Evolutionary conservation across 2,797 vertebrate genomes (phyloP), one percentile per base, ranked within the genome.

Genomic region (Enteromius viviparus): DNA sequence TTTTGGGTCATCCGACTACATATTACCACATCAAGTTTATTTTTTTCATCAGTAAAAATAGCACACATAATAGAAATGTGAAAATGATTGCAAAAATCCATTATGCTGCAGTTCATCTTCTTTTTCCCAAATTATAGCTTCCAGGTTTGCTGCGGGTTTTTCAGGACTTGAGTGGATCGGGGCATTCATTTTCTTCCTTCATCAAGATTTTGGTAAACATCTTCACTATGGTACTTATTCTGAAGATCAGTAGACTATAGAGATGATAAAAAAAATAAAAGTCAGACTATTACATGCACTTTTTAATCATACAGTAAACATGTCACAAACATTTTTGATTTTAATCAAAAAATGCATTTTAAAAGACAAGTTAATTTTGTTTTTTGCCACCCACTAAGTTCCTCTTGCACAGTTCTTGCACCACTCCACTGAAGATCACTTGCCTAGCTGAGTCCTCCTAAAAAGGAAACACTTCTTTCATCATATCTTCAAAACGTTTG

Each of bases 131-230:
- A 10, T 11, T 0, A 6, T 3, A 45, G n/a, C 17, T 80, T 70
- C n/a, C 15, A 29, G 2, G n/a, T 55, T 79, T 37, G 45, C 10
- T 26, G 37, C 40, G 12, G 75, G 14, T 47, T 26, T 40, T 55
- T 32, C 10, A 1, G 71, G 71, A 21, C 19, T 12, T 3, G 45
- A 3, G 29, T 17, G 15, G 26, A 49, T n/a, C 2, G 29, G 11
- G 21, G 32, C 15, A 29, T 23, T 23, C 6, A 5, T 47, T 80
- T 45, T 79, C 80, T 5, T 81, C 47, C 42, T 26, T 78, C 66
- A 17, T 88, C 76, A 47, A 94, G 42, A 83, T 95, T 95, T 90
- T 95, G 92, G 87, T 95, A 95, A 82, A 95, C 85, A 88, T 91
- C 92, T 70, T 94, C 91, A 60, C 26, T 34, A 11, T 88, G 40